Evolutionary conservation across 2,797 vertebrate genomes (phyloP).

Genomic region (Alcedo quadribrachys): DNA sequence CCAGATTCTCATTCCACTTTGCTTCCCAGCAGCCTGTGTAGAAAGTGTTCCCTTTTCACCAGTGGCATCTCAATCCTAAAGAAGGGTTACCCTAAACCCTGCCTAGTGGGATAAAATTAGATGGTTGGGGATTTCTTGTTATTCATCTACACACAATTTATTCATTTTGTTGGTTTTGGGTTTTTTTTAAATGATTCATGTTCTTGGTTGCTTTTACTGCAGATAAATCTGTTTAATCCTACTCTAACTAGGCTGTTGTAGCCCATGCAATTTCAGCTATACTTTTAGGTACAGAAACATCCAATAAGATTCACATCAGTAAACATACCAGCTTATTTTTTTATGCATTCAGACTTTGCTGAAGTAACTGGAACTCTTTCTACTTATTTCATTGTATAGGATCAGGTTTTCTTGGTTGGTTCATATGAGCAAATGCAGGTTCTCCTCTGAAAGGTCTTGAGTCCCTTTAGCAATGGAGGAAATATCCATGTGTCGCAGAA

Average conservation of each 20-base stretch:
- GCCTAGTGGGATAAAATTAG: background rate
- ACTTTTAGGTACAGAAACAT: background rate
- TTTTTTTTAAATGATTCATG: background rate
- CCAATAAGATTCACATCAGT: background rate
- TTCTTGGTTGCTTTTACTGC: background rate
- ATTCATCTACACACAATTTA: background rate
- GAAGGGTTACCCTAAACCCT: background rate
- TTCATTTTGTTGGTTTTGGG: background rate
- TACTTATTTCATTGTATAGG: background rate
- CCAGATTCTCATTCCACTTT: background rate
- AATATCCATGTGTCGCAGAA: background rate
- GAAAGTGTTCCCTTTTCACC: background rate
- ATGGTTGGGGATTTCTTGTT: background rate
- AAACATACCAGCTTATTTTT: background rate
- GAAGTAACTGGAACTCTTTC: background rate
- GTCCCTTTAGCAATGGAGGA: background rate
- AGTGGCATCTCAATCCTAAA: background rate
- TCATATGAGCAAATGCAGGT: background rate
- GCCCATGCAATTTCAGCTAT: background rate
- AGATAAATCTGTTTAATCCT: background rate
- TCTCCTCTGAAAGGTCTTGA: background rate
- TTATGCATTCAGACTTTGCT: background rate
- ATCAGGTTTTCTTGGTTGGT: background rate
- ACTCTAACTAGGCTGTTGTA: background rate
- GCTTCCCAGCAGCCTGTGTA: background rate